phyloP scores from a whole-genome alignment of 2,888 invertebrate species.

The Unio pictorum region DNA sequence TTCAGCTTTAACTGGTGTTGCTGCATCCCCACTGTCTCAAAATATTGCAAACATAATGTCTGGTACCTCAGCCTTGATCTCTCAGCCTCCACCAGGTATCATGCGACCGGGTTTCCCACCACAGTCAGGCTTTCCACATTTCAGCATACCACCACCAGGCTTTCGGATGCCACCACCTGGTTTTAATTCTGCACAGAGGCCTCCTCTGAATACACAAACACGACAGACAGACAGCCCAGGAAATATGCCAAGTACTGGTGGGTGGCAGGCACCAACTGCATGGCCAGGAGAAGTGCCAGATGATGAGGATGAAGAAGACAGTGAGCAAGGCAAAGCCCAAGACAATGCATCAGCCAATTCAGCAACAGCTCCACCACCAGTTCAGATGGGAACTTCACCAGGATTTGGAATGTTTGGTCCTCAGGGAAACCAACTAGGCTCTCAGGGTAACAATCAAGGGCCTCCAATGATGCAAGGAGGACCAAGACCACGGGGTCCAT shows the following conservation, averaged over 20 bases:
- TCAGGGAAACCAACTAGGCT: constrained; percentile 17
- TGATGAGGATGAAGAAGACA: constrained; percentile 10
- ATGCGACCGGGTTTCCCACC: constrained; percentile 47
- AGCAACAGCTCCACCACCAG: constrained; percentile 10
- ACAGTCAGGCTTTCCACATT: constrained; percentile 22
- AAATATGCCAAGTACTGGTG: background rate
- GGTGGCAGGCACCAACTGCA: background rate
- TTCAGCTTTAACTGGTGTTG: constrained; percentile 17
- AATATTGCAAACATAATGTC: constrained; percentile 33
- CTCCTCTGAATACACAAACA: constrained; percentile 8
- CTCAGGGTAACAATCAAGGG: constrained; percentile 21
- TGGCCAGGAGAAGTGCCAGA: constrained; percentile 2
- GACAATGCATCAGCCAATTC: constrained; percentile 11
- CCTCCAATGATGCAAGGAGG: constrained; percentile 19
- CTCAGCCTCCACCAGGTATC: constrained; percentile 21
- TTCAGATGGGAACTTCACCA: constrained; percentile 7
- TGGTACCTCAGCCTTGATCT: constrained; percentile 25
- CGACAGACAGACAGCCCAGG: background rate
- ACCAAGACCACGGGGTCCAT: constrained; percentile 31
- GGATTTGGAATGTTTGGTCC: constrained; percentile 13
- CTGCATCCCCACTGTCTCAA: constrained; percentile 21
- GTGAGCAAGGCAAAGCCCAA: constrained; percentile 6
- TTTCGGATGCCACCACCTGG: constrained; percentile 50
- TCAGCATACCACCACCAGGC: constrained; percentile 45
- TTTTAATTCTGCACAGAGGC: constrained; percentile 18